phyloP scores from a whole-genome alignment of 1,140 invertebrate species.

The Drosophila arawakana region DNA sequence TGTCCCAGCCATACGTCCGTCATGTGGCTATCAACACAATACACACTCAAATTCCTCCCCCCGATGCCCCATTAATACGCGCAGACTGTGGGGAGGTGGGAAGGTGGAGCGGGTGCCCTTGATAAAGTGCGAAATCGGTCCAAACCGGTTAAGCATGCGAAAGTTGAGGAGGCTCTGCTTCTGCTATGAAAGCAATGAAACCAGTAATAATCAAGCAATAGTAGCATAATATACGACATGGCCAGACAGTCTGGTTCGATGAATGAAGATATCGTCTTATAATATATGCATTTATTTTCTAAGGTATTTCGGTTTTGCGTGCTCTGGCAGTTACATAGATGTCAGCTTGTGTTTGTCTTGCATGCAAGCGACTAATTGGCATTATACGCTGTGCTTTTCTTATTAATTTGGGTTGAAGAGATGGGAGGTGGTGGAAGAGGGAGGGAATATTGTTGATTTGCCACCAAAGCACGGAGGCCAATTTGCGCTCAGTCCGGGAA shows the following conservation, averaged over 20 bases:
- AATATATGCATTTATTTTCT: slow-evolving; percentile 21
- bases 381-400: slow-evolving; percentile 6
- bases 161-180: slow-evolving; percentile 31
- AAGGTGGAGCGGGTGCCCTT: slow-evolving; percentile 38
- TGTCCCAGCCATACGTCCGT: slow-evolving; percentile 60
- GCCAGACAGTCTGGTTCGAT: slow-evolving; percentile 52
- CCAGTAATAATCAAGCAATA: slow-evolving; percentile 52
- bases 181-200: slow-evolving; percentile 42
- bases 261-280: slow-evolving; percentile 48
- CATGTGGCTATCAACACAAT: slow-evolving; percentile 69
- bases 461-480: slow-evolving; percentile 22
- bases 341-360: slow-evolving; percentile 1
- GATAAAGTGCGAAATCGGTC: slow-evolving; percentile 57
- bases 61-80: background rate
- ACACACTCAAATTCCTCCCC: background rate
- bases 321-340: background rate
- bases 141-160: slow-evolving; percentile 61
- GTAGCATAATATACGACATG: slow-evolving; percentile 35
- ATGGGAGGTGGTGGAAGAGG: background rate
- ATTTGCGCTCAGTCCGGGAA: slow-evolving; percentile 6
- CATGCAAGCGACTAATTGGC: slow-evolving; percentile 26
- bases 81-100: background rate
- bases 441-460: slow-evolving; percentile 1
- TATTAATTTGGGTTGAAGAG: background rate
- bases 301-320: background rate